These are phyloP conservation scores for Microctenopoma lineatum DNA, from an alignment of 2,797 vertebrate species.

Conservation along the genomic window DNA sequence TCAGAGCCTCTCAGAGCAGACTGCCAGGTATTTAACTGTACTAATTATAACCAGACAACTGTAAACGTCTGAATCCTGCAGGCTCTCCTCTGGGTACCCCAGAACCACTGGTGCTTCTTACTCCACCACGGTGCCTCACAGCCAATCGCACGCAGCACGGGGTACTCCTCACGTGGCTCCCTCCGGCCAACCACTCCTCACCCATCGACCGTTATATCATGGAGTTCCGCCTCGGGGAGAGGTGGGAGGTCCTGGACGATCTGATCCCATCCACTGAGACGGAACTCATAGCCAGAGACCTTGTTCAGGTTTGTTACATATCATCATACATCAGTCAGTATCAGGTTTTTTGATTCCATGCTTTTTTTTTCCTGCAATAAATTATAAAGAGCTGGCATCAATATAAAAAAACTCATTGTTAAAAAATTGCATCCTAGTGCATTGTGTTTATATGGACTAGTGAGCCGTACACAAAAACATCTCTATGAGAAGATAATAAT, in stretches of 20 bases:
- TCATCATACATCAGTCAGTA: background rate
- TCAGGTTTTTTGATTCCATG: background rate
- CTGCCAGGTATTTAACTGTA: background rate
- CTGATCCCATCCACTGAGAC: constrained; percentile 90
- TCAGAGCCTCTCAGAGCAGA: background rate
- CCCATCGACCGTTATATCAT: constrained; percentile 96
- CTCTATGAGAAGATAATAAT: background rate
- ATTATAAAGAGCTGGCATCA: background rate
- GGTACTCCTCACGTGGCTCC: constrained; percentile 98
- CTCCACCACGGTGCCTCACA: constrained; percentile 99
- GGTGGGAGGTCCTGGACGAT: constrained; percentile 96
- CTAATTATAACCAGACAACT: too few relatives aligned
- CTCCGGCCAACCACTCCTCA: constrained; percentile 97
- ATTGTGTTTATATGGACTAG: background rate
- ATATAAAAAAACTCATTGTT: background rate
- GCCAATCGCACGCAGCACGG: constrained; percentile 99
- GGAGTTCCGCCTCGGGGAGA: constrained; percentile 95
- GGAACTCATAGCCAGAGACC: constrained; percentile 96
- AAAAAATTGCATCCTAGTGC: background rate
- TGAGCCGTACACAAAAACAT: background rate
- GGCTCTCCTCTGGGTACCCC: constrained; percentile 98
- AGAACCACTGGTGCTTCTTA: constrained; percentile 99
- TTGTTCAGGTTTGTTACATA: constrained; percentile 88
- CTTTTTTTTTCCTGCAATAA: background rate
- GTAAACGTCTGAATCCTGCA: constrained; percentile 52